Percentiles rank a stretch among this genome's conserved stretches.
These are phyloP conservation scores for Biston stratarius DNA, from an alignment of 2,888 invertebrate species.

Conservation along the genomic window DNA sequence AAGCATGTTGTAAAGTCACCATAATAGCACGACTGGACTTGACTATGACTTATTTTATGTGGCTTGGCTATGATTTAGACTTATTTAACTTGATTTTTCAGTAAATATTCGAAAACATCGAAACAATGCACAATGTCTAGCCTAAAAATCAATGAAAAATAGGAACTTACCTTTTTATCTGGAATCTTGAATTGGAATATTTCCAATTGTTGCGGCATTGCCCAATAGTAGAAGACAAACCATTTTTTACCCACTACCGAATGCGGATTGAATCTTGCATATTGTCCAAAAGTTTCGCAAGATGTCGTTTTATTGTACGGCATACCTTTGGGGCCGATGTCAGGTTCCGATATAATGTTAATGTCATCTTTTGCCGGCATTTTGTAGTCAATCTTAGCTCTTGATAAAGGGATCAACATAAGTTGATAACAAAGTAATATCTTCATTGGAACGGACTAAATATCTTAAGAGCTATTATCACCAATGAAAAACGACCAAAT, in stretches of 20 bases:
- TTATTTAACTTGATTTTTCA: too few relatives aligned
- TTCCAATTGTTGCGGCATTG: conserved; percentile 24
- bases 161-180: conserved; percentile 52
- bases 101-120: too few relatives aligned
- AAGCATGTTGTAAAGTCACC: too few relatives aligned
- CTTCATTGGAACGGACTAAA: neutral
- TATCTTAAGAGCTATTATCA: neutral
- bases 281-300: conserved; percentile 61
- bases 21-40: too few relatives aligned
- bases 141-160: neutral
- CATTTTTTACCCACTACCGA: conserved; percentile 59
- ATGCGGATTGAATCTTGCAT: conserved; percentile 68
- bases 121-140: too few relatives aligned
- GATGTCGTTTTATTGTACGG: conserved; percentile 50
- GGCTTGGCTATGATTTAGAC: too few relatives aligned
- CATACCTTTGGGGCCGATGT: conserved; percentile 50
- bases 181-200: conserved; percentile 56
- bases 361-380: neutral
- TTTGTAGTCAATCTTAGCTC: neutral
- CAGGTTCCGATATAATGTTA: conserved; percentile 14
- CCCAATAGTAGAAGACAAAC: conserved; percentile 71
- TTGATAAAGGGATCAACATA: conserved; percentile 5
- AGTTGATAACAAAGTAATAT: neutral
- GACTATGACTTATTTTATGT: too few relatives aligned
- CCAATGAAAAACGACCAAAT: too few relatives aligned